Conservation (phyloP, 1,140 invertebrate genomes). For the Eriosoma lanigerum region DNA sequence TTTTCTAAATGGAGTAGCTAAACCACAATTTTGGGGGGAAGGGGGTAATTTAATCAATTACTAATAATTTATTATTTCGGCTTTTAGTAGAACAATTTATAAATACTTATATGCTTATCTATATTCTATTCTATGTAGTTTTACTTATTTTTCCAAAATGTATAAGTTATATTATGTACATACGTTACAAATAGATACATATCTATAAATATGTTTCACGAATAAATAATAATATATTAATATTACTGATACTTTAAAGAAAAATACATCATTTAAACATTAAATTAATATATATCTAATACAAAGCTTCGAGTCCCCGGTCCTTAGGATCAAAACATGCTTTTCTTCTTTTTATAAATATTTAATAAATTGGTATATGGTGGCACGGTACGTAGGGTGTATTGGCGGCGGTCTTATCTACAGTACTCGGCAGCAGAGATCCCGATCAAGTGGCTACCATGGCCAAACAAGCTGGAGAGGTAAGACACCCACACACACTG, state of each 20-base stretch:
- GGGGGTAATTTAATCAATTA: neutral
- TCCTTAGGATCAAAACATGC: slow-evolving; percentile 44
- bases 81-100: neutral
- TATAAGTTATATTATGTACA: neutral
- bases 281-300: neutral
- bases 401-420: slow-evolving; percentile 83
- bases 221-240: neutral
- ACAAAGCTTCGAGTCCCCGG: slow-evolving; percentile 33
- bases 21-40: no score
- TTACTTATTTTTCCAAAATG: neutral
- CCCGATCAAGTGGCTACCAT: slow-evolving; percentile 84
- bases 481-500: slow-evolving; percentile 61
- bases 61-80: neutral
- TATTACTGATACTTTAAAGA: neutral
- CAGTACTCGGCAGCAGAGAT: slow-evolving; percentile 83
- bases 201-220: neutral
- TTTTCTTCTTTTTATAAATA: slow-evolving; percentile 48
- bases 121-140: slow-evolving; percentile 18
- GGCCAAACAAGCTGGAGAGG: slow-evolving; percentile 91
- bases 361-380: slow-evolving; percentile 51
- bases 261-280: neutral
- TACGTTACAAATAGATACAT: no score
- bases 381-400: slow-evolving; percentile 69
- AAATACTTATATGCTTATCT: slow-evolving; percentile 3
- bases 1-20: no score